Evolutionary conservation across 2,888 invertebrate species (phyloP), one percentile per base, ranked within the genome.

Genomic region (Harmothoe impar): DNA sequence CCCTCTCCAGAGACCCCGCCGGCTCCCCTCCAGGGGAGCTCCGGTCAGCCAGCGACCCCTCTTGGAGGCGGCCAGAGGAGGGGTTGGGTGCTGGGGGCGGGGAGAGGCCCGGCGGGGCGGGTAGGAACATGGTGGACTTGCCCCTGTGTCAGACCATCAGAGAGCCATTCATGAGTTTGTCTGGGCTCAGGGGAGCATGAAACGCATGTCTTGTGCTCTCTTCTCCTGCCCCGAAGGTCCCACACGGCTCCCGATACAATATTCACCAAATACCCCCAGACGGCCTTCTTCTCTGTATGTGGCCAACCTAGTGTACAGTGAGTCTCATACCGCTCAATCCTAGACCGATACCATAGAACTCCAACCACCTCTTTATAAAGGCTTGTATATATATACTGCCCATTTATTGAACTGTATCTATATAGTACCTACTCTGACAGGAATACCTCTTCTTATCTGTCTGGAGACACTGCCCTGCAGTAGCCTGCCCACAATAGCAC

Each of bases 141-240:
- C 77, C 77, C 77, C 31, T 5, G 77, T 31, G 77, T 25, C 31
- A 77, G 29, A 31, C 31, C 77, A 77, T 77, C 77, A 77, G 29
- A 31, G 29, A 25, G 77, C 77, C 31, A 77, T 77, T 77, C 29
- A 77, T n/a, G 77, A 77, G 77, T 77, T 77, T 77, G 77, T 31
- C 25, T 25, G 31, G 77, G 25, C 29, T 31, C 77, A 20, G 17
- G 29, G 29, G 77, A 31, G 77, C 31, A 31, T 77, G 31, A 77
- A 77, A 77, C 25, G 31, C 77, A 29, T 29, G 29, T n/a, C 29
- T 31, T 25, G 29, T 20, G 77, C 5, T 31, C 25, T 25, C 77
- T n/a, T n/a, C n/a, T 29, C 25, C 77, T 20, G 29, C 77, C 25
- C 77, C 3, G 17, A 31, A 20, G n/a, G n/a, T 29, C 29, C 31